Evolutionary conservation across 2,113 vertebrate genomes (phyloP).

Genomic region (Aptenodytes forsteri): DNA sequence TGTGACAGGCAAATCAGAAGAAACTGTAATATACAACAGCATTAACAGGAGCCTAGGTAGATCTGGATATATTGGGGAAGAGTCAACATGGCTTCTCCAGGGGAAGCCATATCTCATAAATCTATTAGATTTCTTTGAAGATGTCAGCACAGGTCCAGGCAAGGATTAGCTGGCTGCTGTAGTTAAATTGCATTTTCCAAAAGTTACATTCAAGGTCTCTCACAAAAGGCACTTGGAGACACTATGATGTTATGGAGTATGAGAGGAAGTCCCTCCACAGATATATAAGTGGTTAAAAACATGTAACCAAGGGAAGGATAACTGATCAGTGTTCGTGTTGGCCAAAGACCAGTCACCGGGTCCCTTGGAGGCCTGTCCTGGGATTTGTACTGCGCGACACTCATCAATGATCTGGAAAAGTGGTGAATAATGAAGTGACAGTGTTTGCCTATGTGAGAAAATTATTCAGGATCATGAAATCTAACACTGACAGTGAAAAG

Average conservation of each 20-base stretch:
- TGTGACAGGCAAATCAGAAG: neutral
- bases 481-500: conserved; percentile 54
- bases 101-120: neutral
- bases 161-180: neutral
- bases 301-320: neutral
- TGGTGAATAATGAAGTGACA: conserved; percentile 47
- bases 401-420: neutral
- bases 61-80: neutral
- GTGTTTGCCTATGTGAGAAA: conserved; percentile 49
- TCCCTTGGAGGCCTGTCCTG: neutral
- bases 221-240: neutral
- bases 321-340: neutral
- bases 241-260: neutral
- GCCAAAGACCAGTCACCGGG: fast-evolving
- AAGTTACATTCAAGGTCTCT: neutral
- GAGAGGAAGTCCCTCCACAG: neutral
- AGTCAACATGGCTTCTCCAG: neutral
- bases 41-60: neutral
- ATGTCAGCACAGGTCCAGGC: neutral
- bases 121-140: neutral
- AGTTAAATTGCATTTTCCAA: neutral
- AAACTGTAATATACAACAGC: neutral
- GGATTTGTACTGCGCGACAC: neutral
- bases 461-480: conserved; percentile 66
- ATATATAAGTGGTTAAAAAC: neutral